Evolutionary conservation across 2,113 vertebrate genomes (phyloP), one percentile per base, ranked within the genome.

Genomic region (Pimephales promelas): DNA sequence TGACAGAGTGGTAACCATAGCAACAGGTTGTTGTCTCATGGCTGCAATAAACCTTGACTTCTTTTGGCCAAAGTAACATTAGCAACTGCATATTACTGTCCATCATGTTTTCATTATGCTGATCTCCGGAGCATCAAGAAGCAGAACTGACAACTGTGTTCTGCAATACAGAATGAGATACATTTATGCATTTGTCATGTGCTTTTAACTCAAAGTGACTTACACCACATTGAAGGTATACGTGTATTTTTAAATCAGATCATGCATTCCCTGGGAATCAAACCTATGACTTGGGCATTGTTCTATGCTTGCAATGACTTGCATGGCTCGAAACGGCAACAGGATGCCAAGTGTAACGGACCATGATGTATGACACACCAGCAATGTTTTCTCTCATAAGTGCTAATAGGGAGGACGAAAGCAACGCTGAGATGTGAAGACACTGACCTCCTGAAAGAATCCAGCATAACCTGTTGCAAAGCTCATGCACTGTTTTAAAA

Each of bases 371-470:
- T 54, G 70, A 72, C 36, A 83, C 68, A 82, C 77, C 40, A 62
- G 56, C 73, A 75, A 70, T 77, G 71, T 81, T 62, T 82, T 86
- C 59, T 40, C 56, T 72, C 70, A 26, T 68, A 84, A 36, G 82
- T 56, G 88, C 83, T 85, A 87, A 87, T 78, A 74, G 75, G 34
- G 79, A 74, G 56, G 57, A 61, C 24, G 54, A 80, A 83, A 61
- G 61, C 83, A 16, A 56, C 84, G 59, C 54, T 4, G n/a, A 72
- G 78, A 68, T 45, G 84, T 16, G 36, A 86, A 76, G 61, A 10
- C 7, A 11, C 13, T 7, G 22, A 73, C 68, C 31, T 34, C 24
- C n/a, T 24, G 56, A 31, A 34, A 26, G 7, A 26, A 22, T 8
- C 13, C 14, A 56, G 20, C 49, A 22, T 26, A 20, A 62, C 61